Evolutionary conservation across 2,888 invertebrate genomes (phyloP).

Genomic region (Phasia obesa): DNA sequence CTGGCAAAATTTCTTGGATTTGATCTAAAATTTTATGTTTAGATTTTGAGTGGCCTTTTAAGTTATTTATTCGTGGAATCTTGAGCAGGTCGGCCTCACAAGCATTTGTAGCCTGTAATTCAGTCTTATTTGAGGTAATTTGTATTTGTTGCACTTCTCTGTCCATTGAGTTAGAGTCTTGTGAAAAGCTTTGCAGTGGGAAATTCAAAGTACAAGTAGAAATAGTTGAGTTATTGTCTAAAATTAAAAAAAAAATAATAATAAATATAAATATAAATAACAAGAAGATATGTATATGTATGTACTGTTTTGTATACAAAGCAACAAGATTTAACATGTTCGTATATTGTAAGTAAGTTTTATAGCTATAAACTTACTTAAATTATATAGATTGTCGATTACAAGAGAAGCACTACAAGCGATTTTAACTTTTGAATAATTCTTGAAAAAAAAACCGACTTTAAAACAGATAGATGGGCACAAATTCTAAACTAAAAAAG

Average conservation of each 20-base stretch:
- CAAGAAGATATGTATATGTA: neutral
- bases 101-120: neutral
- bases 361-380: too few species aligned
- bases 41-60: neutral
- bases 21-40: constrained; percentile 55
- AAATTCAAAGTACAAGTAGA: neutral
- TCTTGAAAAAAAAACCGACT: too few species aligned
- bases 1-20: constrained; percentile 67
- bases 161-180: constrained; percentile 9
- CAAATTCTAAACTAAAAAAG: too few species aligned
- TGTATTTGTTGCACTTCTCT: constrained; percentile 10
- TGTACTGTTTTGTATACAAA: too few species aligned
- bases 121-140: neutral
- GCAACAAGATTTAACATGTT: too few species aligned
- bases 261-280: too few species aligned
- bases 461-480: too few species aligned
- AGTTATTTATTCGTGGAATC: neutral
- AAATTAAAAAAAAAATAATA: neutral
- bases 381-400: too few species aligned
- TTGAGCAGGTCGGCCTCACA: neutral
- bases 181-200: neutral
- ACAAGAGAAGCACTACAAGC: too few species aligned
- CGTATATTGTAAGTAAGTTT: too few species aligned
- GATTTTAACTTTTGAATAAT: too few species aligned
- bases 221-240: constrained; percentile 7